Conservation (phyloP, 2,113 vertebrate species). For the Gadus macrocephalus region DNA sequence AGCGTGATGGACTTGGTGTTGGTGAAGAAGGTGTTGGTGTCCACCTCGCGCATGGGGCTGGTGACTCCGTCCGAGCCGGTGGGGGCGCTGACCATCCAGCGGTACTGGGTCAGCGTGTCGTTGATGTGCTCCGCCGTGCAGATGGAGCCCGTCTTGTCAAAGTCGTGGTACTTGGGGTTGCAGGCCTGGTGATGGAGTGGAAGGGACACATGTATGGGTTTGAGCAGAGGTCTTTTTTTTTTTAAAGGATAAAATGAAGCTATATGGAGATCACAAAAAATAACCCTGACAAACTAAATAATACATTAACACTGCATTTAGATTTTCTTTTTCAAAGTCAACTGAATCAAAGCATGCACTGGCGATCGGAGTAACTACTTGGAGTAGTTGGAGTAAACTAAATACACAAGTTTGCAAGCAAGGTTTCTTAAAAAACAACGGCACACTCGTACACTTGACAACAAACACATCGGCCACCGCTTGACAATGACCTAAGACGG, state of each 20-base stretch:
- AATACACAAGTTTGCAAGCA: no score
- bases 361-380: no score
- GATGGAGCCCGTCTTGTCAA: constrained; percentile 82
- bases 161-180: constrained; percentile 81
- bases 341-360: no score
- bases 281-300: no score
- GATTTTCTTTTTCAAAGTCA: no score
- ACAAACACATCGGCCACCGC: no score
- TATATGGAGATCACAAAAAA: no score
- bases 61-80: constrained; percentile 77
- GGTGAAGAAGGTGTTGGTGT: constrained; percentile 82
- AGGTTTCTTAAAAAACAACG: no score
- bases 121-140: constrained; percentile 78
- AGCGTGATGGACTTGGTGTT: constrained; percentile 79
- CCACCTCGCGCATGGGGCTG: constrained; percentile 80
- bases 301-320: background rate
- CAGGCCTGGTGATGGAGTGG: constrained; percentile 65
- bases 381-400: no score
- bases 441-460: no score
- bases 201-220: background rate
- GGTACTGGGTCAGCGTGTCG: constrained; percentile 78
- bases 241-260: background rate
- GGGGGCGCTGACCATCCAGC: constrained; percentile 79
- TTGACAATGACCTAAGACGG: no score
- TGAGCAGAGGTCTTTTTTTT: background rate